A percentile compares a stretch with the other conserved stretches of the same genome.
phyloP scores from a whole-genome alignment of 2,113 vertebrate genomes.

The Tachuris rubrigastra region DNA sequence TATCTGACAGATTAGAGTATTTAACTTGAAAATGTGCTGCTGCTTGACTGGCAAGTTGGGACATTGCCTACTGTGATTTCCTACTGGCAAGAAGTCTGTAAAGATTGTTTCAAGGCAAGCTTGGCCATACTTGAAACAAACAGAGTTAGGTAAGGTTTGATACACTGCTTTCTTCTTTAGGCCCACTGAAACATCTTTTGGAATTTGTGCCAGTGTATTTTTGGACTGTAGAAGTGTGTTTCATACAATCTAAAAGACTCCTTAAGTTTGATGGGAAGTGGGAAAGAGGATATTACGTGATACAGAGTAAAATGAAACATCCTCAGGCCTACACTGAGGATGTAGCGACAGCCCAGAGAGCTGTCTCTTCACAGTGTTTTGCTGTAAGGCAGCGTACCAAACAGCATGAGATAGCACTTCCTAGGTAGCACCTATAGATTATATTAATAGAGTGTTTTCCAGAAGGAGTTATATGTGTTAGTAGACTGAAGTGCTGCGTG shows the following conservation, averaged over 20 bases:
- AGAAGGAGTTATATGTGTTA: neutral
- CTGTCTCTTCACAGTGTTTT: neutral
- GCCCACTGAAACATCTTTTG: neutral
- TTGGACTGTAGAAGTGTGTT: neutral
- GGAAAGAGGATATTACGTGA: neutral
- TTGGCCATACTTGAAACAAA: neutral
- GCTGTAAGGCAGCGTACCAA: neutral
- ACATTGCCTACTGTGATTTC: slow-evolving; percentile 1
- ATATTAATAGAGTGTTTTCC: neutral
- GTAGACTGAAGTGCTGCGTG: neutral
- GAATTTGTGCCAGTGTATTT: neutral
- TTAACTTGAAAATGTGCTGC: slow-evolving; percentile 41
- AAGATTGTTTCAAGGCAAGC: neutral
- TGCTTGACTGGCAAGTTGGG: slow-evolving; percentile 4
- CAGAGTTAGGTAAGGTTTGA: neutral
- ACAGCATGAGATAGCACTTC: neutral
- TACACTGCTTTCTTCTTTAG: neutral
- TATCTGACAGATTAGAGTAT: slow-evolving; percentile 22
- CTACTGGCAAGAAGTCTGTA: neutral
- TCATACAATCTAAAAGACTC: neutral
- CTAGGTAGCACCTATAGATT: neutral
- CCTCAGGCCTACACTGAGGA: neutral
- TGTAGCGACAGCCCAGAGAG: neutral
- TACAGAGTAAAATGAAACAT: neutral
- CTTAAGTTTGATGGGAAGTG: neutral